Conservation (phyloP, 2,888 invertebrate species). For the Xanthorhoe spadicearia region DNA sequence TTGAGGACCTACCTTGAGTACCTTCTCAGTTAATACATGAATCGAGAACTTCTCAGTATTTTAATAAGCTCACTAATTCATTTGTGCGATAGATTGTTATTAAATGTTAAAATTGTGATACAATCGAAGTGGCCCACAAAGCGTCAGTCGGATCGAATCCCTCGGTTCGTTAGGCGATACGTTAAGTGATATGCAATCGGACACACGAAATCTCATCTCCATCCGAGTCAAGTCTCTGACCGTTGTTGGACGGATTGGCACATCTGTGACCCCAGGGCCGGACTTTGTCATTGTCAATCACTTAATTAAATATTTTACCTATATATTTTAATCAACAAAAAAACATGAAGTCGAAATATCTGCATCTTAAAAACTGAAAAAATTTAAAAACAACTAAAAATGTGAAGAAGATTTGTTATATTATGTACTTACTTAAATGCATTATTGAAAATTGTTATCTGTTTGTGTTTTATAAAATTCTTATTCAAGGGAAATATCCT, state of each 20-base stretch:
- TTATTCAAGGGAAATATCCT: too few species aligned
- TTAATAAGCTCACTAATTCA: too few species aligned
- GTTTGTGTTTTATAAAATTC: too few species aligned
- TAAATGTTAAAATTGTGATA: background rate
- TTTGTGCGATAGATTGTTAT: background rate
- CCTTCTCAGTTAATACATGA: too few species aligned
- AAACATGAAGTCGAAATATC: too few species aligned
- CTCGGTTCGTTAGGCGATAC: conserved; percentile 48
- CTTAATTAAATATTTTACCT: background rate
- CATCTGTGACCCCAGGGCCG: conserved; percentile 49
- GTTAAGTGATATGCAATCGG: conserved; percentile 51
- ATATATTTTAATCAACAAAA: background rate
- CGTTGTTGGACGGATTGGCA: conserved; percentile 50
- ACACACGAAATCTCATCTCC: conserved; percentile 46
- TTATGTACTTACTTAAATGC: too few species aligned
- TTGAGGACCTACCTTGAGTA: too few species aligned
- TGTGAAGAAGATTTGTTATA: too few species aligned
- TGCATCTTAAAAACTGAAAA: too few species aligned
- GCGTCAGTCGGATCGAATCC: conserved; percentile 31
- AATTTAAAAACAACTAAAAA: too few species aligned
- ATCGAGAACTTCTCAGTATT: too few species aligned
- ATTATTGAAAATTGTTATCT: too few species aligned
- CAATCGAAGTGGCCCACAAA: conserved; percentile 16
- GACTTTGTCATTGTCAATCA: conserved; percentile 9
- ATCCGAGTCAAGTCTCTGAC: conserved; percentile 46